Conservation (phyloP, 2,797 vertebrate genomes). For the Microctenopoma lineatum region DNA sequence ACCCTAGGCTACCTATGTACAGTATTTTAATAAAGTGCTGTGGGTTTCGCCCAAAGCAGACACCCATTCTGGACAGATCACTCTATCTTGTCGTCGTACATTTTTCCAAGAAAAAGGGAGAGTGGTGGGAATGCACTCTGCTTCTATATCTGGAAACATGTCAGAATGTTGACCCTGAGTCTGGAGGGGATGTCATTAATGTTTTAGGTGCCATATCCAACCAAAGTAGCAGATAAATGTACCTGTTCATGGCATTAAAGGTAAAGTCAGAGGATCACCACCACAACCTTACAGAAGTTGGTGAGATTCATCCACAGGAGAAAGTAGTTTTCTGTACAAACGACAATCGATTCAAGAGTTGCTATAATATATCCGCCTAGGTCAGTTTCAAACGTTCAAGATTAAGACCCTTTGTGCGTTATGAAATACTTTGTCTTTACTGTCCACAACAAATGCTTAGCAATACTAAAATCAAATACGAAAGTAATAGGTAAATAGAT, state of each 20-base stretch:
- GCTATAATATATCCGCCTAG: neutral
- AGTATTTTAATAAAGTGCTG: slow-evolving; percentile 13
- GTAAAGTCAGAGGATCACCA: neutral
- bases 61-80: slow-evolving; percentile 2
- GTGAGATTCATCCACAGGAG: neutral
- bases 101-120: neutral
- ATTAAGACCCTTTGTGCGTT: too few relatives aligned
- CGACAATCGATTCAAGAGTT: neutral
- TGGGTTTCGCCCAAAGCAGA: slow-evolving; percentile 4
- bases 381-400: neutral
- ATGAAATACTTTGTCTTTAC: too few relatives aligned
- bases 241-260: neutral
- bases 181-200: neutral
- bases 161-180: neutral
- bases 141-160: neutral
- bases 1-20: neutral
- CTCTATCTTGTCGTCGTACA: neutral
- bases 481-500: too few relatives aligned
- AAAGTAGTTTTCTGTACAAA: neutral
- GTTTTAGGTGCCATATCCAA: neutral
- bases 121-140: neutral
- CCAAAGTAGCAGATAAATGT: neutral
- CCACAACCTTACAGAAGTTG: neutral
- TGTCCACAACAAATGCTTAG: too few relatives aligned
- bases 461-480: too few relatives aligned